Evolutionary conservation across 2,797 vertebrate genomes (phyloP), one percentile per base, ranked within the genome.

Genomic region (Mormyrus hasselquistii): DNA sequence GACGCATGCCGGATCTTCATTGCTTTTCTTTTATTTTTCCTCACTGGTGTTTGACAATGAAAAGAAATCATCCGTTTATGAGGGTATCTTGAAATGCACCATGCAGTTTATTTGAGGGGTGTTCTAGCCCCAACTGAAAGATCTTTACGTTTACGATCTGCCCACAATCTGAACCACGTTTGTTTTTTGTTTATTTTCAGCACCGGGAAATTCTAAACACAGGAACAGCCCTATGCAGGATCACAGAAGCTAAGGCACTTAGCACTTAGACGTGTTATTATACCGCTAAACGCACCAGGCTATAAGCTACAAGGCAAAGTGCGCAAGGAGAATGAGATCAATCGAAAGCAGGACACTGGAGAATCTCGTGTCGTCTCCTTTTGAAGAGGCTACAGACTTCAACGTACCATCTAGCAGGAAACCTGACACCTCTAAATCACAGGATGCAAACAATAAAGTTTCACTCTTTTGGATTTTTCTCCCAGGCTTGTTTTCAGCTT

Each of bases 361-460:
- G 52, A 59, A 14, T 88, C 16, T 50, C 57, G 14, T 47, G 22
- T 49, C 1, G 2, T 29, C 55, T 69, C n/a, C 6, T 82, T 89
- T 85, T 89, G 82, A 85, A 85, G 82, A 79, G 65, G n/a, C 47
- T 14, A 55, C 47, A 57, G 49, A 76, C 38, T 3, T 38, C 5
- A 12, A 14, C 19, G 52, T 73, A 52, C 41, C 29, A 14, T 7
- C 50, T 49, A 49, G 41, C n/a, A 82, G 57, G 87, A 73, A 89
- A 89, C 41, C 59, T 73, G 82, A 88, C 79, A 86, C 89, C 87
- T 52, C 86, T 41, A 53, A 88, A 50, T 88, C 57, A 89, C 88
- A 57, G 86, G 52, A 87, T 87, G 86, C 6, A 14, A 59, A 87
- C 86, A 57, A 59, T 59, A 34, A 38, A 57, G 22, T 59, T 52